phyloP scores from a whole-genome alignment of 2,797 vertebrate species.

The Falco peregrinus region DNA sequence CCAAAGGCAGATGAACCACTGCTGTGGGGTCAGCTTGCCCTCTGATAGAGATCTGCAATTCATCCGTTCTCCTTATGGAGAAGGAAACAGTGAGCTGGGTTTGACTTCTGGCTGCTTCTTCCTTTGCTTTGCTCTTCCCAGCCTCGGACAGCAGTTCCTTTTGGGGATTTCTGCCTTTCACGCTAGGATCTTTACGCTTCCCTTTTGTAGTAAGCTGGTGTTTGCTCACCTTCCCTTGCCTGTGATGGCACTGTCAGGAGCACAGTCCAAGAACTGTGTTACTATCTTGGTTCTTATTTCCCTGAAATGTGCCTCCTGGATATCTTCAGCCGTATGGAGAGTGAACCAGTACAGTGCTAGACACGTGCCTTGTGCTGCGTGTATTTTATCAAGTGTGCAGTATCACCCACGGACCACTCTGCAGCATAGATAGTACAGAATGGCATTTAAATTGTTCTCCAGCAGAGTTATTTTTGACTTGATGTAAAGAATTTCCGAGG shows the following conservation, averaged over 20 bases:
- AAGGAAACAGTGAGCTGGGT: background rate
- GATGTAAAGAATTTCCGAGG: background rate
- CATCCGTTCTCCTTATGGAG: background rate
- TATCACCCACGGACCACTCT: background rate
- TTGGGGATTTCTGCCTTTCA: background rate
- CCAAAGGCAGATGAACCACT: too few relatives aligned
- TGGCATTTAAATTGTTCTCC: background rate
- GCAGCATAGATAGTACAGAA: background rate
- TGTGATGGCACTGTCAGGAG: background rate
- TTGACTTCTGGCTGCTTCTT: background rate
- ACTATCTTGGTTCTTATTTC: background rate
- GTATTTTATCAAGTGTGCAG: background rate
- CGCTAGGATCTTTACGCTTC: background rate
- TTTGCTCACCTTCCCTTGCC: background rate
- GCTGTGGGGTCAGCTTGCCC: too few relatives aligned
- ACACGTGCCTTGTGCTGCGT: background rate
- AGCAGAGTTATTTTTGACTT: background rate
- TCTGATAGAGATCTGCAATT: background rate
- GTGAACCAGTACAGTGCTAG: accelerated
- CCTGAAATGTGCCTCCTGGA: background rate
- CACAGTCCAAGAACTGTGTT: background rate
- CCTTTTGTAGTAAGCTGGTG: background rate
- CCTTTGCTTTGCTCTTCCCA: background rate
- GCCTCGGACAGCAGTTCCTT: background rate
- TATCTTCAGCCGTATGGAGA: background rate